These are phyloP conservation scores for Heterotilapia buettikoferi DNA, from an alignment of 2,113 vertebrate genomes.

Conservation along the genomic window DNA sequence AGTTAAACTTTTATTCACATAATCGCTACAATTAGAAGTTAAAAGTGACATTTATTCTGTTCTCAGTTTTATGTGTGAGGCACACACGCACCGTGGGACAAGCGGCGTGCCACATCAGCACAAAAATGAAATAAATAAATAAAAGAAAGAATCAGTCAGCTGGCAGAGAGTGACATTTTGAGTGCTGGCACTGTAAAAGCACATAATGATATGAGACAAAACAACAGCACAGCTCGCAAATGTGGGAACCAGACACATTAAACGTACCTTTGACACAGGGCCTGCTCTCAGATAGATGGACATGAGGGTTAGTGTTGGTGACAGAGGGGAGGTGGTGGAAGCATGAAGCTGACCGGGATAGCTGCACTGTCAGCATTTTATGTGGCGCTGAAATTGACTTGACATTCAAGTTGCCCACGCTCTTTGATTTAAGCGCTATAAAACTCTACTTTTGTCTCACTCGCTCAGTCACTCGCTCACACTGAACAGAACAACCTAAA, in stretches of 20 bases:
- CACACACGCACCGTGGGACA: background rate
- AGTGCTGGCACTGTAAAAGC: constrained; percentile 29
- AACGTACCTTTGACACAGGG: constrained; percentile 67
- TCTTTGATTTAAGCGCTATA: constrained; percentile 5
- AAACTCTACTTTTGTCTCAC: constrained; percentile 5
- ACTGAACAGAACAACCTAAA: constrained; percentile 3
- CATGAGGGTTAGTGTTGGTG: constrained; percentile 59
- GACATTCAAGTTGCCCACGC: constrained; percentile 30
- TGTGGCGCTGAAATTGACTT: constrained; percentile 26
- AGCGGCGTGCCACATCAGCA: background rate
- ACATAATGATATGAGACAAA: constrained; percentile 30
- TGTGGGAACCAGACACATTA: constrained; percentile 42
- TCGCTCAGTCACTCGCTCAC: background rate
- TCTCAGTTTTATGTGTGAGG: background rate
- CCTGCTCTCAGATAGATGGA: constrained; percentile 46
- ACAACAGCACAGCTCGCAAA: constrained; percentile 35
- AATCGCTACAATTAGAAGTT: background rate
- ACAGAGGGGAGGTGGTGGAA: constrained; percentile 24
- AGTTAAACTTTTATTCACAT: background rate
- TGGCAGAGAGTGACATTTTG: constrained; percentile 54
- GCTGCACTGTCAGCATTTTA: constrained; percentile 41
- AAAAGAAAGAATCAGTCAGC: background rate
- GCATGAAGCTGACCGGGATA: constrained; percentile 3
- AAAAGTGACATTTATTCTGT: background rate
- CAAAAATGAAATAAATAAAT: background rate